A percentile compares a stretch with the other conserved stretches of the same genome.
phyloP scores from a whole-genome alignment of 2,797 vertebrate species.

The Luscinia luscinia region DNA sequence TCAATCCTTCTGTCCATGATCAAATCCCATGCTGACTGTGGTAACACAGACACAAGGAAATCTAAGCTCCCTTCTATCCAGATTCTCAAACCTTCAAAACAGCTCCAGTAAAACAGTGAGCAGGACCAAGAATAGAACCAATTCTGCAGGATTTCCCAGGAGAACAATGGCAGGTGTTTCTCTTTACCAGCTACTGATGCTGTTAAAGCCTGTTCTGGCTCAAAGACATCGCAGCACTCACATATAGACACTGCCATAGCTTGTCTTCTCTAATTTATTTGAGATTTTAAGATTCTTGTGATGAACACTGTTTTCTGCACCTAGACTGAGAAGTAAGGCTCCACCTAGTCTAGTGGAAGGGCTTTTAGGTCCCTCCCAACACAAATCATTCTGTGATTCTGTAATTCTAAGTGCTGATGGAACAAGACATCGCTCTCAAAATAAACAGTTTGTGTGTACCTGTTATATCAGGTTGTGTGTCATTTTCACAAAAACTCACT shows the following conservation, averaged over 20 bases:
- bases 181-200: neutral
- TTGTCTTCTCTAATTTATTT: neutral
- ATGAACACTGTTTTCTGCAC: neutral
- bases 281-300: neutral
- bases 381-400: neutral
- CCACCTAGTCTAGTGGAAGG: neutral
- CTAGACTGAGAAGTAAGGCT: neutral
- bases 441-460: neutral
- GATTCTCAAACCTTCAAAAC: neutral
- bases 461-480: neutral
- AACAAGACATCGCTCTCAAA: neutral
- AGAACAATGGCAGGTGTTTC: neutral
- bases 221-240: neutral
- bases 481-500: neutral
- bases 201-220: neutral
- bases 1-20: rapidly evolving
- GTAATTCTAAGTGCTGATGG: neutral
- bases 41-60: neutral
- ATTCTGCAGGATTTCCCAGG: neutral
- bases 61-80: neutral
- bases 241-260: rapidly evolving
- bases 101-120: neutral
- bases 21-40: neutral
- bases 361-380: neutral
- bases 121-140: neutral